Conservation (phyloP, 1,140 invertebrate species). For the Pomphorhynchus laevis region DNA sequence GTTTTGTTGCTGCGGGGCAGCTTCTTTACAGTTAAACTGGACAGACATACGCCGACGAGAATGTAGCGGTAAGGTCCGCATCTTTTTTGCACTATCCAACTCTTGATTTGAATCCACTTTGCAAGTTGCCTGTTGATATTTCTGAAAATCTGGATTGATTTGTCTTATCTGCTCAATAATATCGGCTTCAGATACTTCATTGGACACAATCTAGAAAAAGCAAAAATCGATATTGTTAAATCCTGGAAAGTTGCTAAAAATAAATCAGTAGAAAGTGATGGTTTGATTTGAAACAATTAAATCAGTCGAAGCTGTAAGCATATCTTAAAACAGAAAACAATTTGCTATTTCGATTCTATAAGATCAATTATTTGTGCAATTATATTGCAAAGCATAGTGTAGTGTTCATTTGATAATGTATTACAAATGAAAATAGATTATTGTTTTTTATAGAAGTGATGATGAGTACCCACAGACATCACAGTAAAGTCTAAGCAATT, state of each 20-base stretch:
- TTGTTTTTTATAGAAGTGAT: too few species aligned
- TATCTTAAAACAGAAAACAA: too few species aligned
- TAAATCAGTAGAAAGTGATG: neutral
- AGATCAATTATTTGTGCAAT: too few species aligned
- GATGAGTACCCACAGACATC: too few species aligned
- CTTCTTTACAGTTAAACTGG: conserved; percentile 1
- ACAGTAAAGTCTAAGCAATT: too few species aligned
- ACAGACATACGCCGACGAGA: neutral
- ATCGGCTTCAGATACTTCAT: neutral
- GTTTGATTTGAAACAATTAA: too few species aligned
- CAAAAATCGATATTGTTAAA: neutral
- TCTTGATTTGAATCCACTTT: neutral
- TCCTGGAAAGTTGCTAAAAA: neutral
- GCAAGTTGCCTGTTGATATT: neutral
- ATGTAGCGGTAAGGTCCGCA: neutral
- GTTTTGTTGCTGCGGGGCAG: neutral
- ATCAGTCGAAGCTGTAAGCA: too few species aligned
- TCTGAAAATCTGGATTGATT: conserved; percentile 5
- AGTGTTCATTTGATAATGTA: too few species aligned
- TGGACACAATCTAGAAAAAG: neutral
- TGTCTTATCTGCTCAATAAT: conserved; percentile 2
- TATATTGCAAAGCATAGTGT: too few species aligned
- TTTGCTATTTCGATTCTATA: too few species aligned
- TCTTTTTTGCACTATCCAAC: neutral
- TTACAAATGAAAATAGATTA: too few species aligned